phyloP scores from a whole-genome alignment of 2,113 vertebrate species.

The Hoplias malabaricus region DNA sequence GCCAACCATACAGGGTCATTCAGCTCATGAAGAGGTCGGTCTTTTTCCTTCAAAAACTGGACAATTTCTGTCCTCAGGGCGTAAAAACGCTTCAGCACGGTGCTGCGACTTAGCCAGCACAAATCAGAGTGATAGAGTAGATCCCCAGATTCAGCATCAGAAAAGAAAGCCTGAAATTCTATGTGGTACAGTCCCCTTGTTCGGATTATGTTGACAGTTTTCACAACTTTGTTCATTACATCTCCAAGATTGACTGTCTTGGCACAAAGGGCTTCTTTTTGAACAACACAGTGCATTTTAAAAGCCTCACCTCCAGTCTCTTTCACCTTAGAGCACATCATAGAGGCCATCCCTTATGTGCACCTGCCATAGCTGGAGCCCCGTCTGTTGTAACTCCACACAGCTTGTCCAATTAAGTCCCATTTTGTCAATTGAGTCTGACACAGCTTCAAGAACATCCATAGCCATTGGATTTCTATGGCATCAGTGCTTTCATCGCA shows the following conservation, averaged over 20 bases:
- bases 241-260: too few species aligned
- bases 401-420: conserved; percentile 14
- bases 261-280: too few species aligned
- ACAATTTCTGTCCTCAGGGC: conserved; percentile 36
- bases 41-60: conserved; percentile 38
- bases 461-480: conserved; percentile 32
- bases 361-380: conserved; percentile 37
- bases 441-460: background rate
- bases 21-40: conserved; percentile 35
- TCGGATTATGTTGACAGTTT: background rate
- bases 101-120: too few species aligned
- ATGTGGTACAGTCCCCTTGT: background rate
- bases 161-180: background rate
- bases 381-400: conserved; percentile 46
- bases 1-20: conserved; percentile 45
- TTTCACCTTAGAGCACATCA: conserved; percentile 28
- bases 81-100: conserved; percentile 4
- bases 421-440: conserved; percentile 12
- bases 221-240: too few species aligned
- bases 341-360: conserved; percentile 42
- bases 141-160: conserved; percentile 43
- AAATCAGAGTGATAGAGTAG: conserved; percentile 30
- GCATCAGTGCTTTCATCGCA: conserved; percentile 6
- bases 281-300: too few species aligned
- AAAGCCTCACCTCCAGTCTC: conserved; percentile 32